Conservation (phyloP, 2,888 invertebrate species). For the Lacanobia oleracea region DNA sequence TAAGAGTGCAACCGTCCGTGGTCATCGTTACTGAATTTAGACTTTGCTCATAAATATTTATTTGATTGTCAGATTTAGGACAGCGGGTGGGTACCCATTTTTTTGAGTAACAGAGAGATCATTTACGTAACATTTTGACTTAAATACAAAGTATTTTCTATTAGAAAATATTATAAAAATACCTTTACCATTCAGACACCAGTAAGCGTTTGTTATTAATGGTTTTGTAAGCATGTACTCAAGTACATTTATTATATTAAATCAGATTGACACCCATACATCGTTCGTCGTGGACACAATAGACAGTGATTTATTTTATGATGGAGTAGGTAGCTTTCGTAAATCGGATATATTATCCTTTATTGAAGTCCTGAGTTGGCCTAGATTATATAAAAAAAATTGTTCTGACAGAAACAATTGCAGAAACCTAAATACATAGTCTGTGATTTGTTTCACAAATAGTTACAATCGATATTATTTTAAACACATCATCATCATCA, state of each 20-base stretch:
- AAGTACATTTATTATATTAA: slow-evolving; percentile 8
- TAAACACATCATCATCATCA: too few relatives aligned
- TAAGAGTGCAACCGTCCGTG: not conserved
- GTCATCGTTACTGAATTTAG: slow-evolving; percentile 2
- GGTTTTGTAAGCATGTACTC: not conserved
- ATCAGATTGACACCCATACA: not conserved
- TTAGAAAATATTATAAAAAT: not conserved
- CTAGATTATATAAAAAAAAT: too few relatives aligned
- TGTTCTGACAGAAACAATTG: not conserved
- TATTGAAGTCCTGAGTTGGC: not conserved
- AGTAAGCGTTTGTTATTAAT: not conserved
- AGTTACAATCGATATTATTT: not conserved
- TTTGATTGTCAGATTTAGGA: not conserved
- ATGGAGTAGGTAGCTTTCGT: not conserved
- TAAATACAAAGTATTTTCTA: not conserved
- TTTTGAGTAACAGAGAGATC: not conserved
- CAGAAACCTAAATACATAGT: not conserved
- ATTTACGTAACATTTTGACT: not conserved
- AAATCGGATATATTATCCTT: not conserved
- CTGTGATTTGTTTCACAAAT: not conserved
- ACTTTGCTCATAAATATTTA: not conserved
- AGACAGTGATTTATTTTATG: slow-evolving; percentile 9
- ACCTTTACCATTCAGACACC: not conserved
- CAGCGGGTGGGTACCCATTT: not conserved
- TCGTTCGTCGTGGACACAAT: not conserved